phyloP scores from a whole-genome alignment of 2,888 invertebrate genomes.

The Eurytoma adleriae region DNA sequence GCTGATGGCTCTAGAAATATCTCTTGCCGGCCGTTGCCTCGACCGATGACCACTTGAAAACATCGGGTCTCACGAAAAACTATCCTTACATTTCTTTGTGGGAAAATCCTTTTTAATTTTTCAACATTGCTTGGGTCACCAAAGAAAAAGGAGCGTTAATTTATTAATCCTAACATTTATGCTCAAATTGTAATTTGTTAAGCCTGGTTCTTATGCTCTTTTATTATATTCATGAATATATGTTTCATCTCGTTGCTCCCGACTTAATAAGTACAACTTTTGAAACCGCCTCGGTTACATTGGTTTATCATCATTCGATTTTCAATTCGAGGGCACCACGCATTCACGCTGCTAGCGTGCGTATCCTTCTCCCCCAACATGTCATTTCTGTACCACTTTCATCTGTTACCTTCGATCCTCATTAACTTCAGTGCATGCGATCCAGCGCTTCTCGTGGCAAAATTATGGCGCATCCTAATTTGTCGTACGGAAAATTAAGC shows the following conservation, averaged over 20 bases:
- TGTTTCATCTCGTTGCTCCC: too few species aligned
- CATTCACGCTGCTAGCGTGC: neutral
- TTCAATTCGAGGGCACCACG: too few species aligned
- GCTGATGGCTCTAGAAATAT: slow-evolving; percentile 56
- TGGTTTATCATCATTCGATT: too few species aligned
- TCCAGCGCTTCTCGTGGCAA: slow-evolving; percentile 4
- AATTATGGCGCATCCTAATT: too few species aligned
- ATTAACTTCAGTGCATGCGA: slow-evolving; percentile 60
- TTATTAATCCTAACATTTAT: too few species aligned
- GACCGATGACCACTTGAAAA: slow-evolving; percentile 46
- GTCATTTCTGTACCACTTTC: slow-evolving; percentile 55
- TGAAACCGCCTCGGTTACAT: too few species aligned
- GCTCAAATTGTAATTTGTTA: too few species aligned
- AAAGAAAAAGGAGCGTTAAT: too few species aligned
- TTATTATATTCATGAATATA: too few species aligned
- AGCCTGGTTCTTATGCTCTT: too few species aligned
- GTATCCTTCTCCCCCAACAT: slow-evolving; percentile 43
- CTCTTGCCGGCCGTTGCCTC: neutral
- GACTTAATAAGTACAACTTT: too few species aligned
- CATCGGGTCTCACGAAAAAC: slow-evolving; percentile 40
- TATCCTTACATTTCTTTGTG: slow-evolving; percentile 26
- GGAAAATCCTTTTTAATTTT: slow-evolving; percentile 22
- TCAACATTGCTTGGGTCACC: neutral
- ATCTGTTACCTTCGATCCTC: slow-evolving; percentile 65
- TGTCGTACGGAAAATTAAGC: too few species aligned